phyloP scores from a whole-genome alignment of 2,888 invertebrate species.

The Cheilosia pagana region DNA sequence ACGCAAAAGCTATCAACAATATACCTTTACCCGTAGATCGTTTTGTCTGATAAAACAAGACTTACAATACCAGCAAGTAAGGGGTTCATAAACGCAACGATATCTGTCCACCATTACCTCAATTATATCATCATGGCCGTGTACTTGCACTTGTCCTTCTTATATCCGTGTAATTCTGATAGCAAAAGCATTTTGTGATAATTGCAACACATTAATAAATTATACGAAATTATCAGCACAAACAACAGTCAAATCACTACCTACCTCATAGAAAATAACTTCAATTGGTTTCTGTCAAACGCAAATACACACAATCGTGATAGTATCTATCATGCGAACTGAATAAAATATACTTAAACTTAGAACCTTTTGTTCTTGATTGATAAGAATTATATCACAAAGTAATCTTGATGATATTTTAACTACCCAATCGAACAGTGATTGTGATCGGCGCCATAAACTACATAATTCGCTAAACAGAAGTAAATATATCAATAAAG shows the following conservation, averaged over 20 bases:
- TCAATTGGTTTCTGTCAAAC: conserved; percentile 2
- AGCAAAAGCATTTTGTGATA: too few species aligned
- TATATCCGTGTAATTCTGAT: background rate
- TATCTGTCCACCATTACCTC: background rate
- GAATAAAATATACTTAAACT: background rate
- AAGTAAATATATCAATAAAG: conserved; percentile 2
- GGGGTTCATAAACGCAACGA: background rate
- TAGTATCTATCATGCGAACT: conserved; percentile 18
- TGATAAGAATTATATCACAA: background rate
- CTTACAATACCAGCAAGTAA: too few species aligned
- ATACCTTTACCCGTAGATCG: too few species aligned
- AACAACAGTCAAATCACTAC: conserved; percentile 1
- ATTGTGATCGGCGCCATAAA: conserved; percentile 15
- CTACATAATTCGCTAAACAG: background rate
- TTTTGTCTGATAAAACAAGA: too few species aligned
- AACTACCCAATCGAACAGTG: conserved; percentile 11
- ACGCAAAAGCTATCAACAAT: too few species aligned
- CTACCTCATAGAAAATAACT: background rate
- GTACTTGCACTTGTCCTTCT: background rate
- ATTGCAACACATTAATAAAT: background rate
- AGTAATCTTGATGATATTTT: conserved; percentile 2
- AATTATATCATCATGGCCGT: background rate
- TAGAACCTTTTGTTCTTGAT: conserved; percentile 3
- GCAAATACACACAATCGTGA: background rate
- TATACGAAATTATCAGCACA: background rate